These are phyloP conservation scores for Montipora sp. DNA, from an alignment of 64 coral and sea anemone species.

Conservation along the genomic window DNA sequence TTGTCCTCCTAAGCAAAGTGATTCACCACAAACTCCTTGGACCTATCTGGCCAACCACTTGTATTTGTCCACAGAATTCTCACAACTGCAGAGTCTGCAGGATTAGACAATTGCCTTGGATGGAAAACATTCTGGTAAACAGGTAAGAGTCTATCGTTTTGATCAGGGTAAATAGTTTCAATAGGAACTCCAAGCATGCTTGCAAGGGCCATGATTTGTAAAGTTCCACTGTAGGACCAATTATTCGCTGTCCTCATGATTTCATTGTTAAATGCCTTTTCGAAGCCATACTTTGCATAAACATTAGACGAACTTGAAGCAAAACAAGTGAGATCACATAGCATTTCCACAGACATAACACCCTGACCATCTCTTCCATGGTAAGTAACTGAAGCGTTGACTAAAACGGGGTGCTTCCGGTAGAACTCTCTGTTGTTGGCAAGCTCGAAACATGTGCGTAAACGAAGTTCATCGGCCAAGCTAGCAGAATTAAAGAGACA, in stretches of 20 bases:
- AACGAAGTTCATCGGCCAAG: slow-evolving; percentile 38
- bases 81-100: not conserved
- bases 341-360: slow-evolving; percentile 26
- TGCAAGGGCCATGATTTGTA: slow-evolving; percentile 60
- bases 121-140: slow-evolving; percentile 45
- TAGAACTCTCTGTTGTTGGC: slow-evolving; percentile 57
- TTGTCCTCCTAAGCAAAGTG: slow-evolving; percentile 12
- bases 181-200: slow-evolving; percentile 54
- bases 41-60: slow-evolving; percentile 27
- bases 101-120: not conserved
- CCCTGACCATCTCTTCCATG: slow-evolving; percentile 10
- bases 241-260: not conserved
- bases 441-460: slow-evolving; percentile 22
- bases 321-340: slow-evolving; percentile 33
- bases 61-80: slow-evolving; percentile 36
- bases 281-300: not conserved
- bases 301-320: not conserved
- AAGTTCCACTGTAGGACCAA: slow-evolving; percentile 6
- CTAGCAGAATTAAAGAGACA: slow-evolving; percentile 53
- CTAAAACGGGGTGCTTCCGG: slow-evolving; percentile 26
- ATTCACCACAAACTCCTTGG: slow-evolving; percentile 47
- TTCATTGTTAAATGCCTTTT: not conserved
- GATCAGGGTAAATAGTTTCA: slow-evolving; percentile 55
- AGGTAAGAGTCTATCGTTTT: slow-evolving; percentile 18
- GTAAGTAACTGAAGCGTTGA: not conserved